Percentiles rank a stretch among this genome's conserved stretches.
Evolutionary conservation across 2,888 invertebrate species (phyloP).

Genomic region (Scelioninae gen. 1): DNA sequence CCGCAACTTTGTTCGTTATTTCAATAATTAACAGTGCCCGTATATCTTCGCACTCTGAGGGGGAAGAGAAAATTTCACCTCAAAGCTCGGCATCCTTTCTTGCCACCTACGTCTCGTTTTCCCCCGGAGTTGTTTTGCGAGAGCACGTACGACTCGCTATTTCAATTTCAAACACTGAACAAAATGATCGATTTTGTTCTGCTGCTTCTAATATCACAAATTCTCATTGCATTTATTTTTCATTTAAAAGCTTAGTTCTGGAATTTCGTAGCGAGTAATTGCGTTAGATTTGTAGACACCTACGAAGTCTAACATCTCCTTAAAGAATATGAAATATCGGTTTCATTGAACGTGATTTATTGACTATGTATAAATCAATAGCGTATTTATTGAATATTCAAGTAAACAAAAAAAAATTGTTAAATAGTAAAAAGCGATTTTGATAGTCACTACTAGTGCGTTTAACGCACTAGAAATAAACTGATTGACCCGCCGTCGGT

Average conservation of each 20-base stretch:
- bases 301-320: too few relatives aligned
- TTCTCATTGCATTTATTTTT: slow-evolving; percentile 1
- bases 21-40: slow-evolving; percentile 65
- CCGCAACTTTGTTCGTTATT: slow-evolving; percentile 69
- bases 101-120: slow-evolving; percentile 9
- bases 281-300: too few relatives aligned
- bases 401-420: slow-evolving; percentile 32
- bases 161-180: slow-evolving; percentile 31
- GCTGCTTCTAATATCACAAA: slow-evolving; percentile 13
- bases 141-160: slow-evolving; percentile 44
- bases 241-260: too few relatives aligned
- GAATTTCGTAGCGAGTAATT: too few relatives aligned
- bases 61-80: slow-evolving; percentile 40
- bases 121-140: slow-evolving; percentile 44
- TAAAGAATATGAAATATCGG: too few relatives aligned
- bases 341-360: background rate
- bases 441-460: slow-evolving; percentile 13
- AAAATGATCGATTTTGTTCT: slow-evolving; percentile 32
- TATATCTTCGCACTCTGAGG: slow-evolving; percentile 63
- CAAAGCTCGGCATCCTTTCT: slow-evolving; percentile 25
- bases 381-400: slow-evolving; percentile 7
- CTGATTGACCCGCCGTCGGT: slow-evolving; percentile 39
- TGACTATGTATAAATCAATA: background rate
- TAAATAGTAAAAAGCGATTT: background rate
- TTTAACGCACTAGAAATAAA: slow-evolving; percentile 35